These are phyloP conservation scores for Amorpha juglandis DNA, from an alignment of 2,888 invertebrate genomes.

Conservation along the genomic window DNA sequence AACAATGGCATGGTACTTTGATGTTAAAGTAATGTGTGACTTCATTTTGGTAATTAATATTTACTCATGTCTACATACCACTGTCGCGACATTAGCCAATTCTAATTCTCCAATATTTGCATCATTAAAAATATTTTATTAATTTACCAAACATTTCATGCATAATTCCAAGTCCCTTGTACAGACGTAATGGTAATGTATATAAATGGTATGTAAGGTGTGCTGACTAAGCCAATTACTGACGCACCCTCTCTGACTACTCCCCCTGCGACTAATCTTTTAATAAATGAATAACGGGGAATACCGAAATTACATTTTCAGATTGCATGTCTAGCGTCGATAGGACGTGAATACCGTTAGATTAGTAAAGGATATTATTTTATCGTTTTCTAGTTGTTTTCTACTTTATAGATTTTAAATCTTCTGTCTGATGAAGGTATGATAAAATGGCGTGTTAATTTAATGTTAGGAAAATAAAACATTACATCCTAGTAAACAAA, in stretches of 20 bases:
- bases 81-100: too few species aligned
- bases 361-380: constrained; percentile 8
- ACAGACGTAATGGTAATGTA: not conserved
- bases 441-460: too few species aligned
- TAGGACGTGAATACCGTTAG: constrained; percentile 29
- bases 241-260: constrained; percentile 39
- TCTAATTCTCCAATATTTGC: too few species aligned
- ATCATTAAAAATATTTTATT: too few species aligned
- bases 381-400: constrained; percentile 2
- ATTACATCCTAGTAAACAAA: too few species aligned
- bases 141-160: too few species aligned
- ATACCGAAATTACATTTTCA: constrained; percentile 40
- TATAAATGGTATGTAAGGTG: not conserved
- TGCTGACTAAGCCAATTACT: constrained; percentile 34
- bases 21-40: not conserved
- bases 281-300: constrained; percentile 59
- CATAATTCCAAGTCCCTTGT: not conserved
- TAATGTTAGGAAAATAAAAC: too few species aligned
- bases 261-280: constrained; percentile 41
- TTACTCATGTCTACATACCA: too few species aligned
- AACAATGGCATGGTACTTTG: not conserved
- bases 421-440: not conserved
- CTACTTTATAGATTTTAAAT: not conserved
- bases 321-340: constrained; percentile 42
- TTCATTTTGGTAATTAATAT: not conserved